Evolutionary conservation across 2,797 vertebrate species (phyloP), one percentile per base, ranked within the genome.

Genomic region (Champsocephalus esox): DNA sequence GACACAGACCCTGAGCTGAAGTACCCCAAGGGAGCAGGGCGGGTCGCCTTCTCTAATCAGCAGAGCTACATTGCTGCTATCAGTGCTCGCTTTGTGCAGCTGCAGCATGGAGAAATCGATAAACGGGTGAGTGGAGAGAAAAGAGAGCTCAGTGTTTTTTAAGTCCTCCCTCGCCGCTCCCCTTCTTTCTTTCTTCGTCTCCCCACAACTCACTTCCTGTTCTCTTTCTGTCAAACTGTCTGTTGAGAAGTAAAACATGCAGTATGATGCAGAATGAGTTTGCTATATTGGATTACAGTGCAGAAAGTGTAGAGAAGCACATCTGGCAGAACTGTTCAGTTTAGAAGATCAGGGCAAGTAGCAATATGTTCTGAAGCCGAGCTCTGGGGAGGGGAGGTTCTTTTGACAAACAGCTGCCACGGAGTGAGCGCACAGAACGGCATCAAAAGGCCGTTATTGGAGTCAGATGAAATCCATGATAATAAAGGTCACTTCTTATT

Each of bases 1-100:
- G 98, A 99, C 93, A 99, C 98, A 3, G 98, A 99, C 93, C 98
- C 98, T 0, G 98, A 99, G 95, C 95, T 99, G 77, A 99, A 99
- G 92, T 99, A 99, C 95, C 98, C 98, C 73, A 99, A 99, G 92
- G 98, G 98, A 91, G 98, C 98, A 13, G 98, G 98, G 92, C 96
- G 98, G 87, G 98, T 99, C 75, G 98, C 98, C 0, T 99, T 99
- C 92, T 99, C 98, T 92, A 99, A 99, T 96, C 98, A 99, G 93
- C 98, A 99, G 95, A 99, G 98, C 93, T 99, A 99, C 96, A 99
- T 99, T 93, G 98, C 98, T 95, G 98, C 98, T 96, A 99, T 99
- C 96, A 99, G 98, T 84, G 98, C 98, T 93, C 98, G 98, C 94
- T 99, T 99, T 94, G 98, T 99, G 89, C 98, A 99, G 94, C 97